These are phyloP conservation scores for Scartelaos histophorus DNA, from an alignment of 2,113 vertebrate genomes.

Conservation along the genomic window DNA sequence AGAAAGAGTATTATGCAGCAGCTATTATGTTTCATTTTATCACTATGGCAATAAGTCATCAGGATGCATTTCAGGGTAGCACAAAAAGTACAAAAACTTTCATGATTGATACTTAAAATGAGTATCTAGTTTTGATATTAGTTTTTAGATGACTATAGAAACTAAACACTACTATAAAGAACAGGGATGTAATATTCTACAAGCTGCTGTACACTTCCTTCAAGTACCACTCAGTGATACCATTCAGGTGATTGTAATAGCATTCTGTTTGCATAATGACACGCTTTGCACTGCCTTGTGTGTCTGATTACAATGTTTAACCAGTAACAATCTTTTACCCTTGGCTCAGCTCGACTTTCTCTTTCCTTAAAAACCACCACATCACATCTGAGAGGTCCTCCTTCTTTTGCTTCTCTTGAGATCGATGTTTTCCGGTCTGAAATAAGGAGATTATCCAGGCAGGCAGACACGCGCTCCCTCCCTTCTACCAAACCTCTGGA, in stretches of 20 bases:
- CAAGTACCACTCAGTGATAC: not conserved
- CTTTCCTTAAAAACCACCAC: slow-evolving; percentile 25
- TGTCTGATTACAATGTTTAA: slow-evolving; percentile 18
- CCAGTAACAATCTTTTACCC: slow-evolving; percentile 15
- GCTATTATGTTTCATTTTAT: too few relatives aligned
- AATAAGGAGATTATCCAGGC: slow-evolving; percentile 73
- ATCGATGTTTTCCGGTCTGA: slow-evolving; percentile 69
- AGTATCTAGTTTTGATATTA: too few relatives aligned
- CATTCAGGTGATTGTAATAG: slow-evolving; percentile 1
- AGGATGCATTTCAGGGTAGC: slow-evolving; percentile 42
- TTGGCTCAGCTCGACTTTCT: slow-evolving; percentile 30
- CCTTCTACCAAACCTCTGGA: slow-evolving; percentile 2
- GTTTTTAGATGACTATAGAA: not conserved
- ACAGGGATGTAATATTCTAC: slow-evolving; percentile 10
- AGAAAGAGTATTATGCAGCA: too few relatives aligned
- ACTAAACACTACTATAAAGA: not conserved
- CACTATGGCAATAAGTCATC: not conserved
- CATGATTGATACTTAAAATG: too few relatives aligned
- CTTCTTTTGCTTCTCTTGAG: slow-evolving; percentile 38
- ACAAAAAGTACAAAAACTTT: not conserved
- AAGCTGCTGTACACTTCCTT: not conserved
- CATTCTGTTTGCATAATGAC: slow-evolving; percentile 7
- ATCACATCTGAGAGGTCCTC: slow-evolving; percentile 16
- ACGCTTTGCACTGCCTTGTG: not conserved
- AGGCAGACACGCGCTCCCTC: slow-evolving; percentile 26